Conservation (phyloP, 2,113 vertebrate genomes). For the Cynopterus brachyotis region DNA sequence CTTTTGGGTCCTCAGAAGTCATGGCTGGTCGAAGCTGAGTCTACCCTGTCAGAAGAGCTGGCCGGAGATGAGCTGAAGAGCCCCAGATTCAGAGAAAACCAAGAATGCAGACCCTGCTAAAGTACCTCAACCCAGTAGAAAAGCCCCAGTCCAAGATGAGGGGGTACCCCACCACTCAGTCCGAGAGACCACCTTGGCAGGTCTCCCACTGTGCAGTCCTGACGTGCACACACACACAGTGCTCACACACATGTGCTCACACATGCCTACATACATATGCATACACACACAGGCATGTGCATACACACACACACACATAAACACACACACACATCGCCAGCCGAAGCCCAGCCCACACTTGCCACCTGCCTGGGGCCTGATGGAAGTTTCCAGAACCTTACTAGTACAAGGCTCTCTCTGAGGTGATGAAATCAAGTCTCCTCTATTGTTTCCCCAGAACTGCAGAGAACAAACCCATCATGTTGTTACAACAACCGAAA, state of each 20-base stretch:
- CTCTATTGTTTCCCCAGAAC: constrained; percentile 68
- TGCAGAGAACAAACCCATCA: constrained; percentile 80
- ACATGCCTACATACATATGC: no score
- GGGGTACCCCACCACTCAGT: constrained; percentile 73
- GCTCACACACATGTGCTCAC: no score
- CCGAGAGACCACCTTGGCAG: constrained; percentile 79
- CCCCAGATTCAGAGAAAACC: neutral
- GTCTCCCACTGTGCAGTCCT: neutral
- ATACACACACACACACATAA: neutral
- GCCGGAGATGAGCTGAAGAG: neutral
- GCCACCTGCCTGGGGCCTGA: constrained; percentile 57
- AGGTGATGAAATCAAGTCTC: constrained; percentile 69
- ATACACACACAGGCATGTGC: neutral
- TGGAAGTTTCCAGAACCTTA: constrained; percentile 69
- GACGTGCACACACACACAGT: neutral
- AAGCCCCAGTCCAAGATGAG: constrained; percentile 44
- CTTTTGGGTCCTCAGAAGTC: constrained; percentile 47
- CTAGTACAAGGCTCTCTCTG: constrained; percentile 51
- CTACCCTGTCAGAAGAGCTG: neutral
- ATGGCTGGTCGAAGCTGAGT: neutral
- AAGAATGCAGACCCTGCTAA: constrained; percentile 36
- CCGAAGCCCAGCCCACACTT: neutral
- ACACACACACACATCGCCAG: neutral
- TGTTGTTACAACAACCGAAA: constrained; percentile 81
- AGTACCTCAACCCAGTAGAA: constrained; percentile 62